A percentile compares a stretch with the other conserved stretches of the same genome.
phyloP scores from a whole-genome alignment of 2,888 invertebrate species.

The Drosophila vallismaia region DNA sequence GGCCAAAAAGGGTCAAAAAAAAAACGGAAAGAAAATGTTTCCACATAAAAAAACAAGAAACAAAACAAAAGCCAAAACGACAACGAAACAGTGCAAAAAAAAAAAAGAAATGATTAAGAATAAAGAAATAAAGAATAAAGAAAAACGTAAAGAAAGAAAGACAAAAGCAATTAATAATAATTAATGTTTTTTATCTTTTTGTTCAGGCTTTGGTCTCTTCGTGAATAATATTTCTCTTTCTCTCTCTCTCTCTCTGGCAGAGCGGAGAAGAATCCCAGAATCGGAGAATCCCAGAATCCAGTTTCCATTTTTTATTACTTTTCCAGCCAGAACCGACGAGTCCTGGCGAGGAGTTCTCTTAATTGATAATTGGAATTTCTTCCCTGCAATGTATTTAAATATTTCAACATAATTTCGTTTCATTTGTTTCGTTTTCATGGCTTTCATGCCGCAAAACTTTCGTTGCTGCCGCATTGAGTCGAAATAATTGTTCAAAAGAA shows the following conservation, averaged over 20 bases:
- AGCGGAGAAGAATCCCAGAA: conserved; percentile 56
- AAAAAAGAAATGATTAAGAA: conserved; percentile 33
- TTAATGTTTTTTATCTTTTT: conserved; percentile 82
- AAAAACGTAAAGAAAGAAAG: conserved; percentile 23
- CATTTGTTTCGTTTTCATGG: conserved; percentile 42
- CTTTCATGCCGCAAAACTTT: conserved; percentile 40
- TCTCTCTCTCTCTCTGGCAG: conserved; percentile 33
- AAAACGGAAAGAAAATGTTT: conserved; percentile 42
- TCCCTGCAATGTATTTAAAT: conserved; percentile 67
- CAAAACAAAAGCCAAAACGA: conserved; percentile 42
- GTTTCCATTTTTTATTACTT: conserved; percentile 62
- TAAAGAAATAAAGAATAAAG: conserved; percentile 32
- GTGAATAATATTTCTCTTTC: conserved; percentile 33
- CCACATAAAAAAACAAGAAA: conserved; percentile 38
- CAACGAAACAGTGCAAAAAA: conserved; percentile 31
- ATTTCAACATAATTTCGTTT: conserved; percentile 74
- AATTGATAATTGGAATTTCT: conserved; percentile 79
- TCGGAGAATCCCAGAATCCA: conserved; percentile 41
- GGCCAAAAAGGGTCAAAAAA: conserved; percentile 31
- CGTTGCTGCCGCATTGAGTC: conserved; percentile 19
- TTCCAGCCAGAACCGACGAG: conserved; percentile 27
- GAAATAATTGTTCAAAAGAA: conserved; percentile 76
- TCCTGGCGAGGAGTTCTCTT: conserved; percentile 70
- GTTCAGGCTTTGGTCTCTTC: conserved; percentile 41
- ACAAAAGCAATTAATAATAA: conserved; percentile 82